phyloP scores from a whole-genome alignment of 2,113 vertebrate genomes.

The Labrus mixtus region DNA sequence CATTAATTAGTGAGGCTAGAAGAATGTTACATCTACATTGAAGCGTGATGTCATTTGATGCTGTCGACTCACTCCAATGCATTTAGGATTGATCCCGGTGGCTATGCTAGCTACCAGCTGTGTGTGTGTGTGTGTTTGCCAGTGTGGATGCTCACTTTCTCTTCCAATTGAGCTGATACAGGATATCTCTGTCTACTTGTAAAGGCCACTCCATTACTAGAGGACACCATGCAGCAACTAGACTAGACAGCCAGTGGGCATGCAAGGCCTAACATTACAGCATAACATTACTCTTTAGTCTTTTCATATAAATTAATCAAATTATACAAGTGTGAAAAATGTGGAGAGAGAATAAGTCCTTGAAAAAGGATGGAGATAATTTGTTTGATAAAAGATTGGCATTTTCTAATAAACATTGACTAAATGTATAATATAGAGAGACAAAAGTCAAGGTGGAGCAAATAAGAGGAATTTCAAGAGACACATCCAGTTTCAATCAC shows the following conservation, averaged over 20 bases:
- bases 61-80: conserved; percentile 54
- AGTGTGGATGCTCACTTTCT: conserved; percentile 16
- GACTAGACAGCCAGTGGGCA: conserved; percentile 23
- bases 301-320: background rate
- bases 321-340: conserved; percentile 23
- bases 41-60: conserved; percentile 54
- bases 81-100: conserved; percentile 56
- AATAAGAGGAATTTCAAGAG: background rate
- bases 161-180: conserved; percentile 50
- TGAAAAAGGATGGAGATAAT: background rate
- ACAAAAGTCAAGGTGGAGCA: background rate
- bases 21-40: conserved; percentile 35
- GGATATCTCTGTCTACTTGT: conserved; percentile 36
- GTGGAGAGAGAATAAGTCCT: background rate
- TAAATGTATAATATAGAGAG: background rate
- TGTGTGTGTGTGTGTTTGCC: conserved; percentile 9
- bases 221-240: conserved; percentile 26
- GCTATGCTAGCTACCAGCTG: conserved; percentile 40
- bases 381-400: background rate
- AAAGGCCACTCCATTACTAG: conserved; percentile 59
- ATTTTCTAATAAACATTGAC: conserved; percentile 6
- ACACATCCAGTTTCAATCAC: background rate
- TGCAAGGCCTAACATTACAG: conserved; percentile 7
- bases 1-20: conserved; percentile 42
- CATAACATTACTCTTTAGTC: conserved; percentile 11